These are phyloP conservation scores for Megalops atlanticus DNA, from an alignment of 2,113 vertebrate species.

Conservation along the genomic window DNA sequence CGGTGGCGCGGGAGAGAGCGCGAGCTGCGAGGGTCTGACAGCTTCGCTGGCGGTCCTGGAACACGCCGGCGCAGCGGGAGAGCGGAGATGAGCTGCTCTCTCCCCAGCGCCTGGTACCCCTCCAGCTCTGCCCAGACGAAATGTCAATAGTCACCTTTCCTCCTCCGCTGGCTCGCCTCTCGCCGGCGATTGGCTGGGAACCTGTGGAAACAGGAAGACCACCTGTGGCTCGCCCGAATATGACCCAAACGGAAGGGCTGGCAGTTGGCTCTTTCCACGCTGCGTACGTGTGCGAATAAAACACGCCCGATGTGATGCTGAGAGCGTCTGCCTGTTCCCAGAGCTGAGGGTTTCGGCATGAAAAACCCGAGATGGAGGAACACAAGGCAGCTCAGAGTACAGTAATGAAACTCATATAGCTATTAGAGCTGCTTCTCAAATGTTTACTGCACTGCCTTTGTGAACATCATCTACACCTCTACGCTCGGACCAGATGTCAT, in stretches of 20 bases:
- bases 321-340: too few relatives aligned
- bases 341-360: not conserved
- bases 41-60: slow-evolving; percentile 53
- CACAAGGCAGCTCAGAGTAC: too few relatives aligned
- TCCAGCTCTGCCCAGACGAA: slow-evolving; percentile 13
- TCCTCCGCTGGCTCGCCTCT: slow-evolving; percentile 35
- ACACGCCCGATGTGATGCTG: not conserved
- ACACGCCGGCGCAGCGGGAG: slow-evolving; percentile 47
- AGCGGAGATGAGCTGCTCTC: slow-evolving; percentile 20
- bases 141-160: slow-evolving; percentile 37
- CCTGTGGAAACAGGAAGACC: slow-evolving; percentile 55
- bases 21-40: slow-evolving; percentile 57
- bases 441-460: not conserved
- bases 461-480: not conserved
- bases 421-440: not conserved
- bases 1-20: slow-evolving; percentile 55
- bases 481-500: too few relatives aligned
- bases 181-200: slow-evolving; percentile 41
- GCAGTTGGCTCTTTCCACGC: slow-evolving; percentile 15
- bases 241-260: slow-evolving; percentile 57
- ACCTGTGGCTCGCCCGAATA: slow-evolving; percentile 56
- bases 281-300: not conserved
- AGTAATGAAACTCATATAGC: not conserved
- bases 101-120: slow-evolving; percentile 15
- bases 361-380: not conserved